Conservation (phyloP, 2,113 vertebrate species). For the Ochotona princeps region DNA sequence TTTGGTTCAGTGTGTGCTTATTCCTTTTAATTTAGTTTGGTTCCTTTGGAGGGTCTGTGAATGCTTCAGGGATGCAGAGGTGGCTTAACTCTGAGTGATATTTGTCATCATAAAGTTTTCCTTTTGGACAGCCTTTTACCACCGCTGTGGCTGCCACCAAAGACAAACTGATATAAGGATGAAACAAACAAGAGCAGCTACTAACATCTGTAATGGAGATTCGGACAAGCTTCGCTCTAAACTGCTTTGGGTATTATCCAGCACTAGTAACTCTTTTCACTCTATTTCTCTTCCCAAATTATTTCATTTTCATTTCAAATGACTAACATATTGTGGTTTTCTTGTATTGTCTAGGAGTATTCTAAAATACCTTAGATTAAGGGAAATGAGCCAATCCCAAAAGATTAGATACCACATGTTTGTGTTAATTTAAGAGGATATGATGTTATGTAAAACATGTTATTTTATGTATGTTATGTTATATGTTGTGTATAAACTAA, state of each 20-base stretch:
- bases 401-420: too few relatives aligned
- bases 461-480: too few relatives aligned
- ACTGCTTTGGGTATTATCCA: neutral
- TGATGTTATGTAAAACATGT: too few relatives aligned
- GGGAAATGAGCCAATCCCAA: too few relatives aligned
- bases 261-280: neutral
- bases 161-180: neutral
- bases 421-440: too few relatives aligned
- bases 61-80: neutral
- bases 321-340: neutral
- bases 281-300: neutral
- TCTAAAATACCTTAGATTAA: neutral
- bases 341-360: neutral
- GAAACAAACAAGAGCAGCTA: neutral
- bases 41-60: conserved; percentile 24
- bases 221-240: neutral
- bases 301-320: neutral
- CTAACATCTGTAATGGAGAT: neutral
- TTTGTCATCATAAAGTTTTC: conserved; percentile 28
- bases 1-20: neutral
- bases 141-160: neutral
- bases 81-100: conserved; percentile 22
- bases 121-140: neutral
- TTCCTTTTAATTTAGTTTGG: conserved; percentile 49
- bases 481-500: too few relatives aligned